Conservation (phyloP, 1,140 invertebrate species). For the Halictus rubicundus region DNA sequence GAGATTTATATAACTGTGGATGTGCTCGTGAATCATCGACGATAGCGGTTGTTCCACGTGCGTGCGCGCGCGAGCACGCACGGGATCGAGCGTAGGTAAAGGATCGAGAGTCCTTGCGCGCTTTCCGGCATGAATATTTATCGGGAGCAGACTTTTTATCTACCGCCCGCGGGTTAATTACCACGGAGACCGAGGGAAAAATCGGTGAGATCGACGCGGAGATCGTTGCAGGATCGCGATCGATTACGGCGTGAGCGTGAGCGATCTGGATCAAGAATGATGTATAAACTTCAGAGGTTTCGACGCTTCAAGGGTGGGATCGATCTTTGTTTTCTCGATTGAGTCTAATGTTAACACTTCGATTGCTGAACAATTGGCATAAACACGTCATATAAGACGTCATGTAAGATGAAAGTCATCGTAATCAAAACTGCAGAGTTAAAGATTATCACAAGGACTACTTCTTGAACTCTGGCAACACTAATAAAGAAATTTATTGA, state of each 20-base stretch:
- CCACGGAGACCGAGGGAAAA: neutral
- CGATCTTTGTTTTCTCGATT: no score
- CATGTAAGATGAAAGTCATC: no score
- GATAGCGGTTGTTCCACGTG: conserved; percentile 41
- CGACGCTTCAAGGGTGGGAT: no score
- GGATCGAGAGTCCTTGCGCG: conserved; percentile 30
- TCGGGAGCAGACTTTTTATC: conserved; percentile 1
- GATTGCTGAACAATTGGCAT: no score
- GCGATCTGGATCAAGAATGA: conserved; percentile 18
- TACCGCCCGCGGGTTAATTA: neutral
- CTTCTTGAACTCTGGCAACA: no score
- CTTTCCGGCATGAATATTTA: conserved; percentile 45
- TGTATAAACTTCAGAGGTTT: neutral
- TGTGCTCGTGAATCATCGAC: conserved; percentile 30
- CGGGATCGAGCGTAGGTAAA: conserved; percentile 6
- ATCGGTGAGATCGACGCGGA: neutral
- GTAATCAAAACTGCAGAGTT: no score
- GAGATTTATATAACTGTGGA: conserved; percentile 41
- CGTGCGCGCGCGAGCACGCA: conserved; percentile 6
- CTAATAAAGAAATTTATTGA: no score
- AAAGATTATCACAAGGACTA: no score
- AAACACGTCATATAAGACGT: no score
- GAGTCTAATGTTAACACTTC: no score
- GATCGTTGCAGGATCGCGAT: neutral
- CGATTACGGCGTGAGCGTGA: no score